Base-by-base conservation (phyloP, 2,888 invertebrate genomes). In the Tholera decimalis region DNA sequence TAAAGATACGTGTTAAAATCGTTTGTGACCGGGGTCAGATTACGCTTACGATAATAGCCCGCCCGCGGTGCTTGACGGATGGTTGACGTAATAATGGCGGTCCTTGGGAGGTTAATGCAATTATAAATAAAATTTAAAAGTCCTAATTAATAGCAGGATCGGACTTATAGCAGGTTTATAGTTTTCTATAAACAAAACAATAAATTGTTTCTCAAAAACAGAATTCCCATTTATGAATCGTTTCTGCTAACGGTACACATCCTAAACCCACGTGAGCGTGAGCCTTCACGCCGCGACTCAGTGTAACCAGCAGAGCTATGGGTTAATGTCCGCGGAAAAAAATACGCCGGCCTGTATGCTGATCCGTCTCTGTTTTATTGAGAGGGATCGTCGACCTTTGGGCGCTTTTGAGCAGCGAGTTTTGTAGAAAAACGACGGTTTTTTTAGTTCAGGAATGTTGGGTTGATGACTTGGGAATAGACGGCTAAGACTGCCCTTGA, bases 191-290 rank as follows among this genome's bases (percentile, higher is more conserved):
- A n/a, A n/a, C n/a, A n/a, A n/a, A n/a, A n/a, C n/a, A n/a, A n/a
- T n/a, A n/a, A n/a, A 24, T 51, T 37, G 6, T 1, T 56, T 57
- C 33, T 39, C n/a, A 62, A 54, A 70, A 70, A 43, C 47, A 64
- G 15, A 41, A 20, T 8, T 20, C 11, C 1, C 9, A 5, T 39
- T 18, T 22, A 44, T 2, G 9, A 20, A 41, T 24, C 60, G 65
- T 47, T 62, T 83, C 30, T 83, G 79, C 61, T 67, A 56, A 58
- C 85, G 50, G 33, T 82, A 81, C 80, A 11, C 47, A 55, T 73
- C 73, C 72, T 63, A 82, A 84, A 85, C 77, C 70, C 83, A 83
- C 70, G 79, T 86, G 76, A 84, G 80, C 83, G 77, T 84, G 70
- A 78, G 66, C 43, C 59, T 71, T 74, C 67, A 68, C 63, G 67